Evolutionary conservation across 2,113 vertebrate genomes (phyloP).

Genomic region (Macaca nemestrina): DNA sequence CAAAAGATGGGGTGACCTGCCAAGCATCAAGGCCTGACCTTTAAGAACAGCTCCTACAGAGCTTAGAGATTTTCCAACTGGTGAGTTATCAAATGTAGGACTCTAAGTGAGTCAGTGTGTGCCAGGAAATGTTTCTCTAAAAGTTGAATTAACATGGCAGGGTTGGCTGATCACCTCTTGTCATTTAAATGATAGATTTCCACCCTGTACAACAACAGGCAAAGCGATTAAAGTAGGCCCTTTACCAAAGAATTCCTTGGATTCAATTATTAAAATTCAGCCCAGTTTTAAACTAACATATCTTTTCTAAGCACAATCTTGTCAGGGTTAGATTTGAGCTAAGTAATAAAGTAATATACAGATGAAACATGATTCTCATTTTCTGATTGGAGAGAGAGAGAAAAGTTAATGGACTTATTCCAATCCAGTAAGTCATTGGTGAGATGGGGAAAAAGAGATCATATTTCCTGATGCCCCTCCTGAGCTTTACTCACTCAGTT

Average conservation of each 20-base stretch:
- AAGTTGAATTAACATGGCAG: neutral
- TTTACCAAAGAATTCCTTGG: slow-evolving; percentile 51
- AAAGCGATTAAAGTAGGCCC: slow-evolving; percentile 19
- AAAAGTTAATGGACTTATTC: neutral
- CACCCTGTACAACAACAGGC: neutral
- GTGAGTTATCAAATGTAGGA: neutral
- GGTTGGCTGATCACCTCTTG: slow-evolving; percentile 26
- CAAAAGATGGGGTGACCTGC: neutral
- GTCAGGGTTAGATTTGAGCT: neutral
- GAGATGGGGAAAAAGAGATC: neutral
- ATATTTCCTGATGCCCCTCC: neutral
- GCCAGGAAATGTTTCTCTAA: neutral
- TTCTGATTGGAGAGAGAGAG: slow-evolving; percentile 23
- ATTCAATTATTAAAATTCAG: slow-evolving; percentile 45
- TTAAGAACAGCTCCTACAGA: neutral
- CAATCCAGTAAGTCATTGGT: neutral
- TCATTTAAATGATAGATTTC: slow-evolving; percentile 3
- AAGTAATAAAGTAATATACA: neutral
- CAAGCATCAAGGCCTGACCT: neutral
- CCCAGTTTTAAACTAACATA: neutral
- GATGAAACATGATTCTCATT: slow-evolving; percentile 31
- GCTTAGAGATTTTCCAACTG: neutral
- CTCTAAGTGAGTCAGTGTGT: neutral
- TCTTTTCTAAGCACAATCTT: slow-evolving; percentile 38
- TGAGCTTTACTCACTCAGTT: neutral